Conservation (phyloP, 1,140 invertebrate genomes). For the Helicoverpa armigera region DNA sequence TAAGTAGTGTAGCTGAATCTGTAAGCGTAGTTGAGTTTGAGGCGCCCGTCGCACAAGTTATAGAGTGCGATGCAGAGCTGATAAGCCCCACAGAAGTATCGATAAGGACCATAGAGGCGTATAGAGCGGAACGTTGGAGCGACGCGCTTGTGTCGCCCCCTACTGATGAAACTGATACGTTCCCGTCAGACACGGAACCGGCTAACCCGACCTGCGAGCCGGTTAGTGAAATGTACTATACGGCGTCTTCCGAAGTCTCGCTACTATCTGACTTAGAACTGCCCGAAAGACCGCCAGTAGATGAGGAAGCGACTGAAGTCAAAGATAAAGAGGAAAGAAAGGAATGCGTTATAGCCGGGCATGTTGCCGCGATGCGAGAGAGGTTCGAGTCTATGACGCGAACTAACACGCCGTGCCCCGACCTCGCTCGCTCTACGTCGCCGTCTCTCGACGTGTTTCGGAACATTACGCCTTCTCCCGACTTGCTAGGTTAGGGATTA, state of each 20-base stretch:
- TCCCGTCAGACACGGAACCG: slow-evolving; percentile 53
- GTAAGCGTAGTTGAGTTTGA: background rate
- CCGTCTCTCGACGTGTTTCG: slow-evolving; percentile 75
- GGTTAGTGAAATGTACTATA: slow-evolving; percentile 78
- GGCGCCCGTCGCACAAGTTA: slow-evolving; percentile 16
- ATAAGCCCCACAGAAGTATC: slow-evolving; percentile 60
- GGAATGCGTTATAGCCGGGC: slow-evolving; percentile 77
- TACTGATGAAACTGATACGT: slow-evolving; percentile 51
- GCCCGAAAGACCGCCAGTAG: slow-evolving; percentile 59
- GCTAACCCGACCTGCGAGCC: slow-evolving; percentile 61
- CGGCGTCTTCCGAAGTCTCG: slow-evolving; percentile 75
- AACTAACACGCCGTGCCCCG: slow-evolving; percentile 79
- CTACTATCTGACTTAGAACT: slow-evolving; percentile 70
- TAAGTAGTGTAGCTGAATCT: background rate
- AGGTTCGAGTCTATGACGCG: slow-evolving; percentile 84
- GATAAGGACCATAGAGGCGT: slow-evolving; percentile 59
- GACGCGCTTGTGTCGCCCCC: slow-evolving; percentile 54
- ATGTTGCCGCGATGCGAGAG: slow-evolving; percentile 85
- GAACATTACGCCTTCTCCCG: slow-evolving; percentile 73
- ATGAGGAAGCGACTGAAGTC: slow-evolving; percentile 32
- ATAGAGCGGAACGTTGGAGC: slow-evolving; percentile 66
- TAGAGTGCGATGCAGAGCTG: slow-evolving; percentile 46
- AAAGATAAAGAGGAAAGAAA: slow-evolving; percentile 56
- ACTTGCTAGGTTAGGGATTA: slow-evolving; percentile 48
- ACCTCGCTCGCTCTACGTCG: slow-evolving; percentile 67